These are phyloP conservation scores for Eulemur albifrons DNA, from an alignment of 2,797 vertebrate species.

Conservation along the genomic window DNA sequence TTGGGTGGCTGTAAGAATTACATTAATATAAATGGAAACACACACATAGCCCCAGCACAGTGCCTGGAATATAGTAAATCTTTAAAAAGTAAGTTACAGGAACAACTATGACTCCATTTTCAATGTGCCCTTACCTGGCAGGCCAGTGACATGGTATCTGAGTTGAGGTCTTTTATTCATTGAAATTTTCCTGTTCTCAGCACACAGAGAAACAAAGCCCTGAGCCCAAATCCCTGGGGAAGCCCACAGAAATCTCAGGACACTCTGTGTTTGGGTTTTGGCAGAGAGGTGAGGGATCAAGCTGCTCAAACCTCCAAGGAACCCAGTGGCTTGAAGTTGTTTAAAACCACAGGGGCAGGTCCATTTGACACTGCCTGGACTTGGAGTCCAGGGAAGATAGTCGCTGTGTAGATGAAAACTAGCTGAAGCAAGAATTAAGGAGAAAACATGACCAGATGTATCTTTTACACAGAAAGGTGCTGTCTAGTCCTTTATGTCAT, in stretches of 20 bases:
- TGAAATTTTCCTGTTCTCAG: neutral
- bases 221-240: neutral
- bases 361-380: neutral
- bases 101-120: neutral
- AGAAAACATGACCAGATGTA: neutral
- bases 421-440: neutral
- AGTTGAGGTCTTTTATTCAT: neutral
- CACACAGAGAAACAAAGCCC: neutral
- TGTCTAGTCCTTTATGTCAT: neutral
- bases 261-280: neutral
- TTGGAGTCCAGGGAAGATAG: neutral
- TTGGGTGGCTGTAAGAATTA: neutral
- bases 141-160: neutral
- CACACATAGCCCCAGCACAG: neutral
- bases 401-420: neutral
- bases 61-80: neutral
- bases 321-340: neutral
- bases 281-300: neutral
- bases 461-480: neutral
- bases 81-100: neutral
- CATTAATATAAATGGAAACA: neutral
- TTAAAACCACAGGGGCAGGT: neutral
- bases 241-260: neutral
- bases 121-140: neutral
- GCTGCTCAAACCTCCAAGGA: neutral